Percentiles rank a stretch among this genome's conserved stretches.
Conservation (phyloP, 2,888 invertebrate genomes). For the Timema cristinae region DNA sequence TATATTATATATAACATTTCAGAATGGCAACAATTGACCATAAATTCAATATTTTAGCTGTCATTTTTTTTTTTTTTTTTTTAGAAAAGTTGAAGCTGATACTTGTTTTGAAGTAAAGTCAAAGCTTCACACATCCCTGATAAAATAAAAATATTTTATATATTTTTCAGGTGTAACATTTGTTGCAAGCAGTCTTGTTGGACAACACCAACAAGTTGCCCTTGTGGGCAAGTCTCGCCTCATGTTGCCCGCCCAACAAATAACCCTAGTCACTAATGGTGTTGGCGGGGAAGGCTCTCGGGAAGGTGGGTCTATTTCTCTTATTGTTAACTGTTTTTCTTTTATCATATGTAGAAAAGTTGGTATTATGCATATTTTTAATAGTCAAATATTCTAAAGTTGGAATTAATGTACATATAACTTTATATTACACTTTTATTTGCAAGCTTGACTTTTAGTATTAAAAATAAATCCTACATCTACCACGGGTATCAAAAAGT, state of each 20-base stretch:
- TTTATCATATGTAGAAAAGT: conserved; percentile 4
- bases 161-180: conserved; percentile 27
- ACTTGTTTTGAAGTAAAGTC: no score
- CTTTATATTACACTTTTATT: not conserved
- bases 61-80: no score
- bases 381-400: not conserved
- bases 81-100: no score
- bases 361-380: not conserved
- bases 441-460: conserved; percentile 13
- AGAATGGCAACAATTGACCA: no score
- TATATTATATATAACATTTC: no score
- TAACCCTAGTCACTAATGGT: conserved; percentile 55
- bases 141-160: no score
- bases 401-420: no score
- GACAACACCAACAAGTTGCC: conserved; percentile 49
- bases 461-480: no score
- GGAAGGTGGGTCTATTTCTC: conserved; percentile 31
- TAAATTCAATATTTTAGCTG: no score
- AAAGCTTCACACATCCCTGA: no score
- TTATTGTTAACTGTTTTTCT: not conserved
- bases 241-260: conserved; percentile 57
- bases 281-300: conserved; percentile 55
- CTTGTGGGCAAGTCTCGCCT: conserved; percentile 49
- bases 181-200: conserved; percentile 42
- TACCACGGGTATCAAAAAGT: no score